Conservation (phyloP, 1,140 invertebrate species). For the Dufourea novaeangliae region DNA sequence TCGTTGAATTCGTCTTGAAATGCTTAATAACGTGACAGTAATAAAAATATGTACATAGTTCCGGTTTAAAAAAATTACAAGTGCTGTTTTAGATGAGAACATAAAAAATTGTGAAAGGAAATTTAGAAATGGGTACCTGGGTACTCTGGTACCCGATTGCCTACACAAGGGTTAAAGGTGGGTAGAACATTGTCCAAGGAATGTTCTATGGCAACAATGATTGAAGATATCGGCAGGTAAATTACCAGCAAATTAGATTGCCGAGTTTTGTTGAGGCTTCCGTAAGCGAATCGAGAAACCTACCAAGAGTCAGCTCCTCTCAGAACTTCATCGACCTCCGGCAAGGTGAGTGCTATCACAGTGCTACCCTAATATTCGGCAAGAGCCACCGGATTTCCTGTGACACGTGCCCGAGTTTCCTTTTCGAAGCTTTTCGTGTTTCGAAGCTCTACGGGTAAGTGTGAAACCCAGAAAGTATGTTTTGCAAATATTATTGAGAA, state of each 20-base stretch:
- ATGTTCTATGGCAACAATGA: constrained; percentile 42
- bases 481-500: background rate
- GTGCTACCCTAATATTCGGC: constrained; percentile 26
- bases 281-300: constrained; percentile 79
- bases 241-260: constrained; percentile 76
- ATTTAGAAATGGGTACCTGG: too few species aligned
- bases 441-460: constrained; percentile 22
- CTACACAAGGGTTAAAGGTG: too few species aligned
- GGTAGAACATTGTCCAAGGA: background rate
- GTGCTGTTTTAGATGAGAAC: too few species aligned
- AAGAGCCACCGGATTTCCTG: constrained; percentile 4
- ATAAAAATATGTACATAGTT: too few species aligned
- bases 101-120: too few species aligned
- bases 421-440: background rate
- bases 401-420: constrained; percentile 19
- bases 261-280: constrained; percentile 74
- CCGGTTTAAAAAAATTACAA: too few species aligned
- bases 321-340: constrained; percentile 69
- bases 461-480: background rate
- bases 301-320: constrained; percentile 66
- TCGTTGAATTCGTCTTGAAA: too few species aligned
- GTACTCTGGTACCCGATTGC: too few species aligned
- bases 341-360: constrained; percentile 62
- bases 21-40: too few species aligned
- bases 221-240: constrained; percentile 60